Evolutionary conservation across 2,113 vertebrate genomes (phyloP).

Genomic region (human): DNA sequence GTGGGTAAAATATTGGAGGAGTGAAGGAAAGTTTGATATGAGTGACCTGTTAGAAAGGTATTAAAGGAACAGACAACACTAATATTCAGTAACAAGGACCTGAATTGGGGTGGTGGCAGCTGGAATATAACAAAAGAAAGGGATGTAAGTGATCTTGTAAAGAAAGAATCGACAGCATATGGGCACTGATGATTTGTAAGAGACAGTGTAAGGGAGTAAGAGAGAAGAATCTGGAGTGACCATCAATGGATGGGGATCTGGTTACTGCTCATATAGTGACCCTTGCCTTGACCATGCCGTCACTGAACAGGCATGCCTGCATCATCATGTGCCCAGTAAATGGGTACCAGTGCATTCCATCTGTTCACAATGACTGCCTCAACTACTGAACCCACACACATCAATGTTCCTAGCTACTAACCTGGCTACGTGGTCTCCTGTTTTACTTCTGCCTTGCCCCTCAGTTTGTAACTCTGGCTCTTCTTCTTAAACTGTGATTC

Average conservation of each 20-base stretch:
- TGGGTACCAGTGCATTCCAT: neutral
- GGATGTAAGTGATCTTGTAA: neutral
- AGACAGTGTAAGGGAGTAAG: neutral
- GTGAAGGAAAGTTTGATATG: neutral
- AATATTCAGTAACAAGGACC: neutral
- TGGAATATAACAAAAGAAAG: neutral
- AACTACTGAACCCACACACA: neutral
- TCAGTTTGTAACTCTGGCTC: neutral
- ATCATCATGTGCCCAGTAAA: neutral
- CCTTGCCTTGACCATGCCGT: neutral
- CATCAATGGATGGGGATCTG: neutral
- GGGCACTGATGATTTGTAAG: neutral
- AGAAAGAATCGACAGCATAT: neutral
- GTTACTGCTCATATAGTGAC: neutral
- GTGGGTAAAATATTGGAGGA: neutral
- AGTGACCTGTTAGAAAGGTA: neutral
- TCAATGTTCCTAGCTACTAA: neutral
- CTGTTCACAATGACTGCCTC: neutral
- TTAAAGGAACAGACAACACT: neutral
- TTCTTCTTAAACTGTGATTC: neutral
- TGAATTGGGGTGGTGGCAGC: neutral
- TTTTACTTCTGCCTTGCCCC: neutral
- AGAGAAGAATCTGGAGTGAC: neutral
- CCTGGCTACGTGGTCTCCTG: neutral
- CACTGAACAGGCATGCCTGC: neutral